Percentiles rank a stretch among this genome's conserved stretches.
Evolutionary conservation across 2,888 invertebrate species (phyloP).

Genomic region (Nyleta sp.): DNA sequence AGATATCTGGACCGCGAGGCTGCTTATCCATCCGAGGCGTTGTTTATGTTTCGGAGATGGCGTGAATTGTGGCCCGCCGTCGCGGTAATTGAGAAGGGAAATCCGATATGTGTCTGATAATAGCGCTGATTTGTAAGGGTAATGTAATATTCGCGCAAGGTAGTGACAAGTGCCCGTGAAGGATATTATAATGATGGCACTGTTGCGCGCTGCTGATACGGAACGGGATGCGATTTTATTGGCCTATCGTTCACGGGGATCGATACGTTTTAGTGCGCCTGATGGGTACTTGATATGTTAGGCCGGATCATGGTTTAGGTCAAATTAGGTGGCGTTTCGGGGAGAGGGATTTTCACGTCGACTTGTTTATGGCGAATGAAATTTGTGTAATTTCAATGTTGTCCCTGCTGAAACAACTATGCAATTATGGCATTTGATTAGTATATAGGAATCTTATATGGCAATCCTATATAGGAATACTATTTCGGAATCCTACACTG

Average conservation of each 20-base stretch:
- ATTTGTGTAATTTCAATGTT: too few relatives aligned
- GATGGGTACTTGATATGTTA: too few relatives aligned
- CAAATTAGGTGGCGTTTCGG: too few relatives aligned
- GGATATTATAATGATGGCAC: slow-evolving; percentile 42
- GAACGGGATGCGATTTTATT: slow-evolving; percentile 40
- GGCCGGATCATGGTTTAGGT: neutral
- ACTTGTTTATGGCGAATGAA: too few relatives aligned
- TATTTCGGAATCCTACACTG: too few relatives aligned
- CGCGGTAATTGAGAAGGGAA: slow-evolving; percentile 47
- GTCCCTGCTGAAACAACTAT: too few relatives aligned
- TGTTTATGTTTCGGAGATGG: slow-evolving; percentile 44
- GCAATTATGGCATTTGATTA: too few relatives aligned
- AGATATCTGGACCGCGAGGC: slow-evolving; percentile 30
- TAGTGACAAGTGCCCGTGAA: slow-evolving; percentile 52
- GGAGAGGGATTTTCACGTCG: too few relatives aligned
- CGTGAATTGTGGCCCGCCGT: slow-evolving; percentile 37
- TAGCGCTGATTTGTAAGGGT: slow-evolving; percentile 55
- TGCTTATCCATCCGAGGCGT: slow-evolving; percentile 24
- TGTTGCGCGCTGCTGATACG: slow-evolving; percentile 38
- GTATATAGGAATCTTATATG: too few relatives aligned
- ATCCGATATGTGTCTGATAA: slow-evolving; percentile 43
- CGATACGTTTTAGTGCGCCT: slow-evolving; percentile 24
- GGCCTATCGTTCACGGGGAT: slow-evolving; percentile 17
- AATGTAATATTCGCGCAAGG: slow-evolving; percentile 42
- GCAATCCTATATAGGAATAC: too few relatives aligned